Conservation (phyloP, 2,888 invertebrate species). For the Meghimatium bilineatum region DNA sequence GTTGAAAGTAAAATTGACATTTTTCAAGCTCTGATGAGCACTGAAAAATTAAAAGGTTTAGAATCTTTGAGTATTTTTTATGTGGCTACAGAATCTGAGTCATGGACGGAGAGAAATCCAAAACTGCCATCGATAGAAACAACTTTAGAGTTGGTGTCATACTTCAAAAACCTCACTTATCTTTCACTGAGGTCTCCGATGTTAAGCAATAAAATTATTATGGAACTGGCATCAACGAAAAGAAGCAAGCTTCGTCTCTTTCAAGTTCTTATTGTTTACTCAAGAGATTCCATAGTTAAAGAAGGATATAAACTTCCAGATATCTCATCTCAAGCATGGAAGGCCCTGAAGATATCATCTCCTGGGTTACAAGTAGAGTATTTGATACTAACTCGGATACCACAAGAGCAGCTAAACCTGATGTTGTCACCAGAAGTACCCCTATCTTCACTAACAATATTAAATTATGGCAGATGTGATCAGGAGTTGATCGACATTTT, state of each 20-base stretch:
- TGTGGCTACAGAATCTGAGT: slow-evolving; percentile 9
- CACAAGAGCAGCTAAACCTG: slow-evolving; percentile 59
- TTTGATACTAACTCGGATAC: slow-evolving; percentile 60
- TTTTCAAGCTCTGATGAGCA: slow-evolving; percentile 58
- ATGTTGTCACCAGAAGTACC: slow-evolving; percentile 67
- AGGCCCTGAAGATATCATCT: slow-evolving; percentile 53
- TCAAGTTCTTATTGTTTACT: slow-evolving; percentile 63
- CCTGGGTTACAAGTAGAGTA: slow-evolving; percentile 63
- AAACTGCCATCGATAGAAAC: slow-evolving; percentile 56
- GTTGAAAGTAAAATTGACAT: slow-evolving; percentile 57
- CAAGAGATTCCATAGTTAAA: slow-evolving; percentile 20
- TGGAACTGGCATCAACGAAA: slow-evolving; percentile 54
- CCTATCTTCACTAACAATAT: slow-evolving; percentile 57
- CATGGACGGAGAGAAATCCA: slow-evolving; percentile 54
- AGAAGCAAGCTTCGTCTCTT: slow-evolving; percentile 59
- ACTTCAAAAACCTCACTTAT: slow-evolving; percentile 58
- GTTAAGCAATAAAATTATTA: slow-evolving; percentile 61
- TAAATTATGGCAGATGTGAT: slow-evolving; percentile 62
- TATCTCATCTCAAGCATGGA: slow-evolving; percentile 60
- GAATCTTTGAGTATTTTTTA: slow-evolving; percentile 65
- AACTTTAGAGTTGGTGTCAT: slow-evolving; percentile 53
- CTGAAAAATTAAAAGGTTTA: slow-evolving; percentile 58
- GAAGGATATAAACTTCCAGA: slow-evolving; percentile 56
- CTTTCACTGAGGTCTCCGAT: slow-evolving; percentile 66
- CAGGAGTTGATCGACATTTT: slow-evolving; percentile 56